These are phyloP conservation scores for Bothrops alternatus DNA, from an alignment of 2,797 vertebrate genomes.

Conservation along the genomic window DNA sequence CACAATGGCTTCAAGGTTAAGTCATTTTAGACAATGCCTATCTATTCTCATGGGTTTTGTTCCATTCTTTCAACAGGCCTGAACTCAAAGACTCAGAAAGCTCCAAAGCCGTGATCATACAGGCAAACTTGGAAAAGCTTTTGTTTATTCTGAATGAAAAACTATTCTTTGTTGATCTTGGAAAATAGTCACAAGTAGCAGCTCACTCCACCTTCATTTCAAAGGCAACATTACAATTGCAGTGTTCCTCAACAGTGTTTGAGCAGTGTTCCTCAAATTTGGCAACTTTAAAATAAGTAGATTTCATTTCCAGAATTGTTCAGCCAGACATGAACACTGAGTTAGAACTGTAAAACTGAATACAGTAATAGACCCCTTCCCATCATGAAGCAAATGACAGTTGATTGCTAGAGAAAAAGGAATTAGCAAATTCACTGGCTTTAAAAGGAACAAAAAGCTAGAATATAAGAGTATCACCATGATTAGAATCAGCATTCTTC, in stretches of 20 bases:
- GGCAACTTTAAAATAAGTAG: not conserved
- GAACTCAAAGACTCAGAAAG: not conserved
- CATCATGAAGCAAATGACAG: not conserved
- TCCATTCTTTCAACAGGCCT: not conserved
- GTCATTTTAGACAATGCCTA: not conserved
- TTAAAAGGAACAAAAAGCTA: not conserved
- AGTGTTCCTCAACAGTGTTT: not conserved
- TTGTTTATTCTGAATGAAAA: not conserved
- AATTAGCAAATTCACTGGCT: not conserved
- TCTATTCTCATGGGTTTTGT: too few species aligned
- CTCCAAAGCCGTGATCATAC: not conserved
- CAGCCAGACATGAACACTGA: not conserved
- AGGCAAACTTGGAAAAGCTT: not conserved
- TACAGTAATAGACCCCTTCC: not conserved
- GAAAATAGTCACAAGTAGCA: not conserved
- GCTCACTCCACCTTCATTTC: not conserved
- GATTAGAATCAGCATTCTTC: not conserved
- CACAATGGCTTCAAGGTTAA: not conserved
- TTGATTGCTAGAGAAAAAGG: not conserved
- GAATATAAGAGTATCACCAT: not conserved
- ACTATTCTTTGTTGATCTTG: not conserved
- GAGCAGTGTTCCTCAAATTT: too few species aligned
- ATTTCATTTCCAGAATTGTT: not conserved
- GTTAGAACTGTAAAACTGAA: not conserved
- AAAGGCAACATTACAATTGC: not conserved